Evolutionary conservation across 2,888 invertebrate species (phyloP), one percentile per base, ranked within the genome.

Genomic region (Metalampra italica): DNA sequence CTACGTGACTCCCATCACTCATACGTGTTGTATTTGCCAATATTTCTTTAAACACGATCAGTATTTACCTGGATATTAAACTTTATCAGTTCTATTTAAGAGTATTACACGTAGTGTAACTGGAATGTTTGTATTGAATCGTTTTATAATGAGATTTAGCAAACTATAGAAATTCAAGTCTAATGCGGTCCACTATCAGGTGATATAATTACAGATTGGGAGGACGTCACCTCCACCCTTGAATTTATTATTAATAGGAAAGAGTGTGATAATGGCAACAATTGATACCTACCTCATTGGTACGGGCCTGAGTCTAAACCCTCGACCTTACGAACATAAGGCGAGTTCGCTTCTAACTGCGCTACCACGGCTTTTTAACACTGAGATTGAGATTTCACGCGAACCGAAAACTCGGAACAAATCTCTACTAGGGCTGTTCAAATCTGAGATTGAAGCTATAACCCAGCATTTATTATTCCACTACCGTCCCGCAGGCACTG

Each of bases 1-100:
- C 56, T 70, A 87, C 87, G 87, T 86, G 86, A 79, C 75, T 64
- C 62, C 65, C 66, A 63, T 61, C 56, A 52, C 48, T 43, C 58
- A 65, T 69, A 79, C 77, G 76, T 80, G 78, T 72, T 72, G 59
- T 62, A 64, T 61, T 62, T 60, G 57, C 59, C 56, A 52, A 51
- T 47, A 48, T 49, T 55, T 53, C 53, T 47, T 49, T 48, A 50
- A 52, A 55, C 50, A 51, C 47, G 46, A 50, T 45, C 47, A 32
- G 51, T 37, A 50, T 41, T 51, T 45, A 36, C 44, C 22, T 11
- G 29, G 8, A 34, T 14, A 37, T 39, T 44, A 30, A 38, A 13
- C 13, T 29, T 34, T 11, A 39, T 14, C 29, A 29, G 13, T 43
- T 32, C 43, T 9, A 36, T 39, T 38, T 9, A 12, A 39, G 37